phyloP scores from a whole-genome alignment of 2,113 vertebrate genomes.

The Gavia stellata region DNA sequence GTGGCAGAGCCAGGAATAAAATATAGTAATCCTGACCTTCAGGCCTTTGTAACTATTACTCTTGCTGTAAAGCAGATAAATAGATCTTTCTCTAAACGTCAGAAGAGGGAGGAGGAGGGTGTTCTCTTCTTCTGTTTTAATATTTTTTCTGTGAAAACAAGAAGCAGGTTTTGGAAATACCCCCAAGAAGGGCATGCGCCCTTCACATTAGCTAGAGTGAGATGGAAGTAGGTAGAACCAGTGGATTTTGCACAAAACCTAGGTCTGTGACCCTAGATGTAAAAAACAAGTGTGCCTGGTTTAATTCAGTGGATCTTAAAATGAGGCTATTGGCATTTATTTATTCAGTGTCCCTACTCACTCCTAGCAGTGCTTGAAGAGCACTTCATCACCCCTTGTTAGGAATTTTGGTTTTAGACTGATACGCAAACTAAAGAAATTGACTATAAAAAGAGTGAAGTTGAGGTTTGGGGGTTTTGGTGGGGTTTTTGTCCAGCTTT shows the following conservation, averaged over 20 bases:
- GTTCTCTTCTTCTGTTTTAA: neutral
- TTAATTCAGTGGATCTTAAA: neutral
- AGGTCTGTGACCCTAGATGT: neutral
- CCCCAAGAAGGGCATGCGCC: neutral
- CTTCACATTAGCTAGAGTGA: neutral
- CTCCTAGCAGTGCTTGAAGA: neutral
- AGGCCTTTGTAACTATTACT: neutral
- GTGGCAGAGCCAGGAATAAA: neutral
- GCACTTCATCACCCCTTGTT: neutral
- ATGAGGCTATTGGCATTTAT: neutral
- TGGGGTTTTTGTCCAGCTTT: neutral
- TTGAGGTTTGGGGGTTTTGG: neutral
- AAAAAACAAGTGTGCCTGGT: neutral
- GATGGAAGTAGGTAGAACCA: neutral
- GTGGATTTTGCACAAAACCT: neutral
- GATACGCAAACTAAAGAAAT: neutral
- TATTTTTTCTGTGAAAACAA: neutral
- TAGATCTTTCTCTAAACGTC: neutral
- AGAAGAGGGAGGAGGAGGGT: neutral
- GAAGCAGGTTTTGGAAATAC: neutral
- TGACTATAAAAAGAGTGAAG: neutral
- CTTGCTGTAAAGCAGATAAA: slow-evolving; percentile 12
- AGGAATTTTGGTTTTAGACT: neutral
- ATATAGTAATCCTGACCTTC: neutral
- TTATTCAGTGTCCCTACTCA: neutral